Conservation (phyloP, 2,888 invertebrate species). For the Drosophila pegasa region DNA sequence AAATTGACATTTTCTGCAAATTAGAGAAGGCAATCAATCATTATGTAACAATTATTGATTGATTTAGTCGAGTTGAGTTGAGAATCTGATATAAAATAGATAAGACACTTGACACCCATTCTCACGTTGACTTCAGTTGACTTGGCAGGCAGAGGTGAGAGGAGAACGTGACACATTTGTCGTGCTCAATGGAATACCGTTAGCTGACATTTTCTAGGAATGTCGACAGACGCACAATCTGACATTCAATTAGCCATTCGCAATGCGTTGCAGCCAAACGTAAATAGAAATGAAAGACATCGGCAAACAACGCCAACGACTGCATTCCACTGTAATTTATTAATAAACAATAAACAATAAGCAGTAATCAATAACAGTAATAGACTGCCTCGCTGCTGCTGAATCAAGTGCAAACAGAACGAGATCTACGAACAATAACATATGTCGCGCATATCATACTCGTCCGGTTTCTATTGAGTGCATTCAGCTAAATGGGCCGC, state of each 20-base stretch:
- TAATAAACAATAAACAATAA: slow-evolving; percentile 9
- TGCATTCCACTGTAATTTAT: slow-evolving; percentile 1
- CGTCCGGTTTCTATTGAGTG: background rate
- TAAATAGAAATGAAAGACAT: slow-evolving; percentile 2
- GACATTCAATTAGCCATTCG: background rate
- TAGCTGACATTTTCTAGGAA: background rate
- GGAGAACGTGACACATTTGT: background rate
- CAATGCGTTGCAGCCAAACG: background rate
- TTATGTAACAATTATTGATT: background rate
- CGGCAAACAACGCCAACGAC: background rate
- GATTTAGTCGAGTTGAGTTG: background rate
- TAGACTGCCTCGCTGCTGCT: background rate
- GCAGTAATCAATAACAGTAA: background rate
- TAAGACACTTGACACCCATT: background rate
- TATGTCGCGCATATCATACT: background rate
- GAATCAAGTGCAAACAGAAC: slow-evolving; percentile 4
- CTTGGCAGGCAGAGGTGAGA: background rate
- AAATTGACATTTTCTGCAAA: background rate
- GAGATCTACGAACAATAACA: background rate
- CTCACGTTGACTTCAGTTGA: background rate
- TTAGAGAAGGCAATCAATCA: background rate
- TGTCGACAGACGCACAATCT: background rate
- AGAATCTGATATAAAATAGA: background rate
- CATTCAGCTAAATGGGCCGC: slow-evolving; percentile 6
- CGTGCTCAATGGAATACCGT: background rate